Evolutionary conservation across 2,797 vertebrate species (phyloP), one percentile per base, ranked within the genome.

Genomic region (Mormyrops attenuatus): DNA sequence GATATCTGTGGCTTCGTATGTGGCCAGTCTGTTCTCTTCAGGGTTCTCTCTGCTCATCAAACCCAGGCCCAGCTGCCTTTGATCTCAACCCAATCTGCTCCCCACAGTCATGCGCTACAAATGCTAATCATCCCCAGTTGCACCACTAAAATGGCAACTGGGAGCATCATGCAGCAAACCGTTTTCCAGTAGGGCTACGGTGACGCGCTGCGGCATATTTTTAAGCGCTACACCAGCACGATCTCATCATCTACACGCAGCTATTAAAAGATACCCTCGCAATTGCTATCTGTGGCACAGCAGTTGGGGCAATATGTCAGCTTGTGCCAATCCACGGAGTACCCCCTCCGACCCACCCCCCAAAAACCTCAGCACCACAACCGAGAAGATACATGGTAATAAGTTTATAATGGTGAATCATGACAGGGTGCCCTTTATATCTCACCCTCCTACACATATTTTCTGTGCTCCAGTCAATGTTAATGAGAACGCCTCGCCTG

Each of bases 351-450:
- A 1, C 2, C 15, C 30, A 0, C 30, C 34, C 8, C 7, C 1
- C 8, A 20, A 57, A n/a, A n/a, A n/a, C 50, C 50, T 55, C 49
- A 55, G 41, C 7, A 26, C 63, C 49, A 90, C 92, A 93, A 92
- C 92, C 90, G 91, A 91, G 91, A 90, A 90, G 88, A 89, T 88
- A 90, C 86, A 38, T 89, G 91, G 92, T 92, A 94, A 94, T 91
- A 91, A 87, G 87, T 89, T 92, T 60, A 90, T 90, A 91, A 90
- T 73, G 87, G 90, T 80, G 85, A 90, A 90, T 63, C 90, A 93
- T 90, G 92, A 90, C 89, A 92, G 84, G 89, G 92, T 90, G 91
- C 85, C 88, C 86, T 92, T 93, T 92, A 89, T 91, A 91, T 94
- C 91, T 92, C 60, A 86, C 90, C 90, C n/a, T 85, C 22, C 44